A percentile compares a stretch with the other conserved stretches of the same genome.
phyloP scores from a whole-genome alignment of 2,797 vertebrate genomes.

The Hipposideros larvatus region DNA sequence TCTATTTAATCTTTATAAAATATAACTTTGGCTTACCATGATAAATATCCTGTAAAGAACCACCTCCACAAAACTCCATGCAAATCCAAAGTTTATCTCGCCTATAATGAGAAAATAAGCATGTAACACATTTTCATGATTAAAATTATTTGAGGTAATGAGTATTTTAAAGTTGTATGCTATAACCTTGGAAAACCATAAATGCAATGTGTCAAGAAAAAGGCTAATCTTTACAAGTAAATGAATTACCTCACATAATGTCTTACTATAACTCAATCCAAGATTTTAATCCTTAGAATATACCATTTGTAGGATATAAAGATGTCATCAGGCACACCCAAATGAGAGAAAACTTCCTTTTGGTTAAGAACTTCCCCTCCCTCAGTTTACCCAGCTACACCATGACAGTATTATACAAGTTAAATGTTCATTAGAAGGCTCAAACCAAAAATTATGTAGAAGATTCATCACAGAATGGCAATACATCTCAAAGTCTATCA shows the following conservation, averaged over 20 bases:
- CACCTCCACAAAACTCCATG: conserved; percentile 99
- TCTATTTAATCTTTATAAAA: conserved; percentile 65
- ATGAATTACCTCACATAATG: background rate
- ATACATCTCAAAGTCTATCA: background rate
- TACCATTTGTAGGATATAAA: background rate
- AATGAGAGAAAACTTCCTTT: conserved; percentile 32
- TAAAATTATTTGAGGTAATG: conserved; percentile 35
- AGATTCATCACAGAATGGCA: conserved; percentile 24
- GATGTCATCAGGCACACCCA: background rate
- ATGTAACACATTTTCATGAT: conserved; percentile 64
- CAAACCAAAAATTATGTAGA: background rate
- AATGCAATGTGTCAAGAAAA: background rate
- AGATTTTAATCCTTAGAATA: conserved; percentile 56
- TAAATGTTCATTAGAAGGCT: background rate
- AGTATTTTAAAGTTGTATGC: background rate
- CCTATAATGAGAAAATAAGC: conserved; percentile 88
- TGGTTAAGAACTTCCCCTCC: conserved; percentile 30
- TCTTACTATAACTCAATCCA: background rate
- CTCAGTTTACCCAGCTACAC: background rate
- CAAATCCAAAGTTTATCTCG: conserved; percentile 99
- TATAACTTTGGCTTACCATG: conserved; percentile 90
- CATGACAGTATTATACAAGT: background rate
- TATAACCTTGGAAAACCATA: conserved; percentile 34
- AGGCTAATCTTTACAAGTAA: conserved; percentile 32
- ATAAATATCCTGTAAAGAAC: conserved; percentile 99